Base-by-base conservation (phyloP, 2,113 vertebrate genomes). In the Cynopterus brachyotis region DNA sequence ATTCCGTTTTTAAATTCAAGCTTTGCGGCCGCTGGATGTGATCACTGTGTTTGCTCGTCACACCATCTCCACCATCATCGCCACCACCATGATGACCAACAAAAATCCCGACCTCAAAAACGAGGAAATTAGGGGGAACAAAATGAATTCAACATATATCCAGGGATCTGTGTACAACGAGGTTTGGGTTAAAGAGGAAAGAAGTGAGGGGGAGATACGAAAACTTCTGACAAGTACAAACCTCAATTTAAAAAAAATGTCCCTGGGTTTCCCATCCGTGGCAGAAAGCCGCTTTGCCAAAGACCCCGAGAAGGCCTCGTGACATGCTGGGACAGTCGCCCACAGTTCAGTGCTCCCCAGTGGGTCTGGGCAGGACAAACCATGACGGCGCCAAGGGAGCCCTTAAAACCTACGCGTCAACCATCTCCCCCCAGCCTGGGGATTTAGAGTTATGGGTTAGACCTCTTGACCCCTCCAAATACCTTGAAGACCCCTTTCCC, bases 391-490 rank as follows among this genome's bases (percentile, higher is more conserved):
- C 84, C 89, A 81, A 53, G 85, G 96, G 75, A 73, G 62, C 73
- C 94, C 95, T 94, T 78, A 87, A 95, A 94, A 53, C 86, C 88
- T 10, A 69, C 90, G 12, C 11, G 81, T 70, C 95, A 75, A 82
- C 47, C 84, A 86, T 81, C 47, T 76, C 42, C 76, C 66, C 64
- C 66, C 95, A 70, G 78, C 57, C 50, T 0, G 2, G 64, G 94
- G 89, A 85, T 94, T 96, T 93, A 81, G 62, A 94, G 95, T 84
- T 91, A 97, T 89, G 66, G 78, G 60, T 87, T 67, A 95, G 93
- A 97, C 81, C 59, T 92, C 69, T 94, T 91, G 37, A 95, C 82
- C 57, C 42, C 78, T 94, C 92, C 64, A 73, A 94, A 90, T 93
- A 95, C 62, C 66, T 78, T 87, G 72, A 92, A 97, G 96, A 92